These are phyloP conservation scores for Rhynchomys soricoides DNA, from an alignment of 2,113 vertebrate species.

Conservation along the genomic window DNA sequence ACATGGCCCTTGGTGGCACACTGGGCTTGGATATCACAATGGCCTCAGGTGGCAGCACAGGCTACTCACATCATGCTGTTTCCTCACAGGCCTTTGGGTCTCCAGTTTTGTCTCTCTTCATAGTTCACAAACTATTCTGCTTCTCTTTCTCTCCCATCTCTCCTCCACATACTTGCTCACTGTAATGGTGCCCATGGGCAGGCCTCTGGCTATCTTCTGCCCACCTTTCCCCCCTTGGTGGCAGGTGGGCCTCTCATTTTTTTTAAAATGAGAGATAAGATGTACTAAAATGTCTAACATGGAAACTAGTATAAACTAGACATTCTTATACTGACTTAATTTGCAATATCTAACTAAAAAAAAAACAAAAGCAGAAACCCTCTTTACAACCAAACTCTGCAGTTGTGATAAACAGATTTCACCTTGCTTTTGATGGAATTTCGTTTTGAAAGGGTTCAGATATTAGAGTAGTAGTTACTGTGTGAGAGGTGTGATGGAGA, in stretches of 20 bases:
- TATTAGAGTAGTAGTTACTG: conserved; percentile 9
- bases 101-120: not conserved
- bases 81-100: not conserved
- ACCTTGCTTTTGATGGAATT: conserved; percentile 57
- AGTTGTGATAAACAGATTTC: conserved; percentile 54
- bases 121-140: not conserved
- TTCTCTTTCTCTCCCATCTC: not conserved
- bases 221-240: not conserved
- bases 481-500: conserved; percentile 27
- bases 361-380: conserved; percentile 14
- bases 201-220: not conserved
- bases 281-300: conserved; percentile 38
- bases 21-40: not conserved
- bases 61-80: not conserved
- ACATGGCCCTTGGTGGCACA: not conserved
- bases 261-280: conserved; percentile 63
- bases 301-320: conserved; percentile 18
- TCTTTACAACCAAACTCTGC: not conserved
- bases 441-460: conserved; percentile 40
- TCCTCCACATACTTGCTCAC: not conserved
- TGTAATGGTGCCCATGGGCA: not conserved
- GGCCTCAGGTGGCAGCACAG: not conserved
- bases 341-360: not conserved
- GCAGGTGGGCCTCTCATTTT: not conserved
- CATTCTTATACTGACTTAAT: conserved; percentile 50